Evolutionary conservation across 2,888 invertebrate genomes (phyloP).

Genomic region (Chrysolina americana): DNA sequence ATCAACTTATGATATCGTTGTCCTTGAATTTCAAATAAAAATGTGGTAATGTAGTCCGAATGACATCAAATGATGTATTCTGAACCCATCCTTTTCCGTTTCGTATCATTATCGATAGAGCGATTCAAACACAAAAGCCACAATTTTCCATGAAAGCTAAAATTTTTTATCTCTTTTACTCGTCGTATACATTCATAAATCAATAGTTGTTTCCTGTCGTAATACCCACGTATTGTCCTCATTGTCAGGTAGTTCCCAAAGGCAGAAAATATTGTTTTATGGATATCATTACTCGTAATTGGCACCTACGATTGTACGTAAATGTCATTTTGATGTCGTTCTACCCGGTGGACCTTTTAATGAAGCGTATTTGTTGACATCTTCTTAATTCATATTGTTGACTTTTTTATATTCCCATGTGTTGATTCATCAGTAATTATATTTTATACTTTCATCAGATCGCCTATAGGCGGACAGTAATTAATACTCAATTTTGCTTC

Average conservation of each 20-base stretch:
- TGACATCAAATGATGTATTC: neutral
- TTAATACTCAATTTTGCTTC: too few relatives aligned
- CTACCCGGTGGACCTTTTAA: neutral
- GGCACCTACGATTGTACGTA: neutral
- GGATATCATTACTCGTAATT: conserved; percentile 7
- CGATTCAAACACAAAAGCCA: conserved; percentile 22
- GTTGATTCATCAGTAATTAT: too few relatives aligned
- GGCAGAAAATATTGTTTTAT: conserved; percentile 23
- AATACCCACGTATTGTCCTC: conserved; percentile 25
- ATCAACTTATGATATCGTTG: neutral
- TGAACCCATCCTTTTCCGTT: conserved; percentile 15
- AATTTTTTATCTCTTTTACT: conserved; percentile 26
- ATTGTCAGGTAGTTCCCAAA: conserved; percentile 25
- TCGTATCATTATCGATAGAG: neutral
- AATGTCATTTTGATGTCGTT: conserved; percentile 10
- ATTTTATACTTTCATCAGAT: too few relatives aligned
- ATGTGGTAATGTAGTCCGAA: neutral
- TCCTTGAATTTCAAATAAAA: neutral
- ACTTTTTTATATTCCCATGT: neutral
- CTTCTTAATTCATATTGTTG: neutral
- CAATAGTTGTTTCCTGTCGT: conserved; percentile 38
- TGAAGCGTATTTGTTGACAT: neutral
- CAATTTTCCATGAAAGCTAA: conserved; percentile 2
- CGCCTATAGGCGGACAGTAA: too few relatives aligned
- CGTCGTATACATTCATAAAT: conserved; percentile 30